These are phyloP conservation scores for Hirudo medicinalis DNA, from an alignment of 1,140 invertebrate genomes.

Conservation along the genomic window DNA sequence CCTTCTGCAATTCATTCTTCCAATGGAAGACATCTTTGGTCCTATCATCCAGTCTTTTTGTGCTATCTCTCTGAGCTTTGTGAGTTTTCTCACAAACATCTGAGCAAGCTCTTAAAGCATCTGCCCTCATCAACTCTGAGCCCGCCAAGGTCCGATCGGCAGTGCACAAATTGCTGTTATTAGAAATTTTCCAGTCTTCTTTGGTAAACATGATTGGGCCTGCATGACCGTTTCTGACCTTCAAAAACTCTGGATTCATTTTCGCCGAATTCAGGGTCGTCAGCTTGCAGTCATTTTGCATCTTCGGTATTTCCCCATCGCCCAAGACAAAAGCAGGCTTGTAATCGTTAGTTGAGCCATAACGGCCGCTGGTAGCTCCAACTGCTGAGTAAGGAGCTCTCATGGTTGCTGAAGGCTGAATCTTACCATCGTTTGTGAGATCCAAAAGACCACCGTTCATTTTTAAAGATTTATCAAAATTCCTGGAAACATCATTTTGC, in stretches of 20 bases:
- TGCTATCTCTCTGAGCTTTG: constrained; percentile 37
- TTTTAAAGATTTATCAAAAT: too few relatives aligned
- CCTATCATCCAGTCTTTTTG: constrained; percentile 56
- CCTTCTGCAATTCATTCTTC: constrained; percentile 71
- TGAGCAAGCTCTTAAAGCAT: constrained; percentile 38
- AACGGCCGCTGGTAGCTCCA: background rate
- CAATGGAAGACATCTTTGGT: constrained; percentile 84
- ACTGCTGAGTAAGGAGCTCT: background rate
- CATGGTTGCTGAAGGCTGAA: background rate
- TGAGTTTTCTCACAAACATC: constrained; percentile 42
- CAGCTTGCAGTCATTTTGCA: background rate
- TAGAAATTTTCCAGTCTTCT: constrained; percentile 76
- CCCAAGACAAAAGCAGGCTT: background rate
- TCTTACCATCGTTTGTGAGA: too few relatives aligned
- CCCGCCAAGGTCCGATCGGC: constrained; percentile 49
- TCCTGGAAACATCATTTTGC: too few relatives aligned
- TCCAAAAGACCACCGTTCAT: too few relatives aligned
- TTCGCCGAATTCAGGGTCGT: constrained; percentile 23
- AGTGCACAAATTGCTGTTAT: constrained; percentile 68
- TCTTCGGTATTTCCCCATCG: background rate
- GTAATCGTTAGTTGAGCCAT: constrained; percentile 10
- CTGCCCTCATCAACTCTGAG: constrained; percentile 38
- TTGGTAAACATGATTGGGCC: constrained; percentile 60
- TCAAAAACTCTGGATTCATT: constrained; percentile 39
- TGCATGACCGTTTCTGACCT: constrained; percentile 41